Conservation (phyloP, 2,888 invertebrate genomes). For the Lomographa bimaculata region DNA sequence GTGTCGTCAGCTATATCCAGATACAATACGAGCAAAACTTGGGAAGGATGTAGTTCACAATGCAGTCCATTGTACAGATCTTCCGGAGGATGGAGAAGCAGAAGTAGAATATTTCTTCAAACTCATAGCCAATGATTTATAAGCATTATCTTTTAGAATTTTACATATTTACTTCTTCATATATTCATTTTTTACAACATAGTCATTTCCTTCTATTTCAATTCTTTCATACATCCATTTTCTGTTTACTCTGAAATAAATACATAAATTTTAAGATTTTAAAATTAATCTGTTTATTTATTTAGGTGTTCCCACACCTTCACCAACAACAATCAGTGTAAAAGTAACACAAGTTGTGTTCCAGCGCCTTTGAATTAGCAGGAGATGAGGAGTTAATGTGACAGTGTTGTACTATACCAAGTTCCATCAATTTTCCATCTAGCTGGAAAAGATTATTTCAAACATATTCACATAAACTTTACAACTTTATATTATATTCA, state of each 20-base stretch:
- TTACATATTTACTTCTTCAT: conserved; percentile 51
- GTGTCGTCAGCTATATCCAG: conserved; percentile 88
- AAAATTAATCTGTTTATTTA: too few relatives aligned
- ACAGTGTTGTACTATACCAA: too few relatives aligned
- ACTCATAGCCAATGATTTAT: conserved; percentile 74
- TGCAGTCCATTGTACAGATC: conserved; percentile 96
- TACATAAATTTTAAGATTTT: neutral
- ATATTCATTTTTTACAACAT: conserved; percentile 83
- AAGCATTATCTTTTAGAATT: conserved; percentile 9
- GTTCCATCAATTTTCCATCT: too few relatives aligned
- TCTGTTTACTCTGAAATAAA: conserved; percentile 85
- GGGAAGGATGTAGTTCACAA: conserved; percentile 92
- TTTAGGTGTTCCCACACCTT: too few relatives aligned
- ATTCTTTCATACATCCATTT: conserved; percentile 91
- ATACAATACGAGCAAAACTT: conserved; percentile 91
- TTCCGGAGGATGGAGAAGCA: conserved; percentile 91
- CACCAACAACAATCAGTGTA: too few relatives aligned
- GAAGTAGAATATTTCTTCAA: conserved; percentile 93
- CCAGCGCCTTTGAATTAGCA: too few relatives aligned
- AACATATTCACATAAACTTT: too few relatives aligned
- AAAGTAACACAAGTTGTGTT: too few relatives aligned
- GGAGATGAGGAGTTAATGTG: too few relatives aligned
- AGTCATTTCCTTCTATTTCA: conserved; percentile 91
- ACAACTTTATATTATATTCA: too few relatives aligned
- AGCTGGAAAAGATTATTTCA: too few relatives aligned